Conservation (phyloP, 2,888 invertebrate genomes). For the Alentia gelatinosa region DNA sequence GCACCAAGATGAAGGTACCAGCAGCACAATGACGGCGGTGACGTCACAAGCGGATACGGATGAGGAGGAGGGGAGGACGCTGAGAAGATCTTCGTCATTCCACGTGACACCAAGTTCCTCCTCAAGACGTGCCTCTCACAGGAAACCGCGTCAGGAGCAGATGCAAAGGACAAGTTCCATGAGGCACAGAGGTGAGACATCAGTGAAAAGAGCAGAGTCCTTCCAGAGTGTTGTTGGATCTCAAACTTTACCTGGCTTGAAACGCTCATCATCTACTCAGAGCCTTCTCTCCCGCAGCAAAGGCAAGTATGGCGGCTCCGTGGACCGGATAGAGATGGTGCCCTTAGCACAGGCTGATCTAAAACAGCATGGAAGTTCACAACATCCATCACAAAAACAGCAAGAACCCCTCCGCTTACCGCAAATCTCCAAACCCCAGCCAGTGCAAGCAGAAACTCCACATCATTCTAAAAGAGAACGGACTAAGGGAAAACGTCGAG, state of each 20-base stretch:
- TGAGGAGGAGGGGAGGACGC: neutral
- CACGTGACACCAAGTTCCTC: neutral
- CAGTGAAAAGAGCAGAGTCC: neutral
- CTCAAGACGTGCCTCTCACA: too few species aligned
- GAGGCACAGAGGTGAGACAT: neutral
- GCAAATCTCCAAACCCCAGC: neutral
- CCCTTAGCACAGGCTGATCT: neutral
- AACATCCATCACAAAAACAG: neutral
- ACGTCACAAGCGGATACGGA: neutral
- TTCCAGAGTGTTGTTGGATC: neutral
- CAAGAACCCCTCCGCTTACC: neutral
- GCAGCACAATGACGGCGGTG: neutral
- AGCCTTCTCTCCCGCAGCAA: neutral
- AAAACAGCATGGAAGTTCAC: too few species aligned
- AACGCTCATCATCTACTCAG: neutral
- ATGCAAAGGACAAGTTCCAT: neutral
- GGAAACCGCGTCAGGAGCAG: neutral
- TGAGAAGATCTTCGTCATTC: neutral
- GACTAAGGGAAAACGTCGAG: neutral
- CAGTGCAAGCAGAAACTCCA: neutral
- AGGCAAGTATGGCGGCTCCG: neutral
- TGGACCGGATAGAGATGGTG: neutral
- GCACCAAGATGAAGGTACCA: neutral
- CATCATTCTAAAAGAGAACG: neutral
- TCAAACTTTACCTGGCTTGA: neutral